Evolutionary conservation across 2,888 invertebrate species (phyloP).

Genomic region (Lampropteryx suffumata): DNA sequence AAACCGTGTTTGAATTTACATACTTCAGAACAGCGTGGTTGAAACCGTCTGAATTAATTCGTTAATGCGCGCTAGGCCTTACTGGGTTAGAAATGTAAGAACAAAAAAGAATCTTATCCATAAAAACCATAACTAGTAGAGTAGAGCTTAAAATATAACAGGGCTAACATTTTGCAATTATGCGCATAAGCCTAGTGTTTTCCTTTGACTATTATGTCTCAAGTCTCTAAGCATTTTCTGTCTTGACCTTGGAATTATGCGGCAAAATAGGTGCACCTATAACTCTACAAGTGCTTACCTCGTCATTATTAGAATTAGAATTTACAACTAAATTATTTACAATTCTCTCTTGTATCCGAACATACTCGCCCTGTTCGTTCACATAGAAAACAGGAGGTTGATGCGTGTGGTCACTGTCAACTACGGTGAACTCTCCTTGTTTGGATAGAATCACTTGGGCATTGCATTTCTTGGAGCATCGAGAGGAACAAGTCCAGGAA

Average conservation of each 20-base stretch:
- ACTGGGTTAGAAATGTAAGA: no score
- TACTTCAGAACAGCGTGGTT: no score
- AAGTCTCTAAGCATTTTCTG: no score
- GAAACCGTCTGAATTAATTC: no score
- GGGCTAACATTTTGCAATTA: no score
- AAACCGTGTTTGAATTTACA: no score
- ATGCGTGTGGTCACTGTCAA: conserved; percentile 56
- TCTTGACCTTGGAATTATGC: background rate
- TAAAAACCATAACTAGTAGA: no score
- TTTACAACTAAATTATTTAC: background rate
- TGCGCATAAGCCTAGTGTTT: no score
- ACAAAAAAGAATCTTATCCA: no score
- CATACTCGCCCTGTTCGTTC: conserved; percentile 56
- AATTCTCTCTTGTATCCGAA: conserved; percentile 42
- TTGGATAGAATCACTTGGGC: conserved; percentile 58
- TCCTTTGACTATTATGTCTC: no score
- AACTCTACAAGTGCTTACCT: conserved; percentile 22
- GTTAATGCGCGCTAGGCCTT: no score
- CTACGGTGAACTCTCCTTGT: conserved; percentile 48
- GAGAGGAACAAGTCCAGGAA: conserved; percentile 67
- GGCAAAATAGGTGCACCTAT: conserved; percentile 4
- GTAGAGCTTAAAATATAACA: no score
- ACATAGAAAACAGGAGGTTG: conserved; percentile 63
- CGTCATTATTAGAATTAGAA: background rate
- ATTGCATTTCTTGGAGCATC: conserved; percentile 62